Percentiles rank a stretch among this genome's conserved stretches.
These are phyloP conservation scores for Conomelus anceps DNA, from an alignment of 2,888 invertebrate species.

Conservation along the genomic window DNA sequence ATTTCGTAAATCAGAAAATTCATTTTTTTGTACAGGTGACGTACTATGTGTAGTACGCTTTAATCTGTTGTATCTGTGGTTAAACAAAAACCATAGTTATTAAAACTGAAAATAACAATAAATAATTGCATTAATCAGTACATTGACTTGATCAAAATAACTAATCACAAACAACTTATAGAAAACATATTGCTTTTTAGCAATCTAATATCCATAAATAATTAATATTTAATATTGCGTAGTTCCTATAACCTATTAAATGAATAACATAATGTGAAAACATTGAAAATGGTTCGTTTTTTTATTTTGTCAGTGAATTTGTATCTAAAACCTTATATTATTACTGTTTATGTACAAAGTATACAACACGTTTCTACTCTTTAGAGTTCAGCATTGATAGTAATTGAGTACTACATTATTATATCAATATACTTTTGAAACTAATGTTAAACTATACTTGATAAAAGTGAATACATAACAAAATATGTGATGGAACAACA, in stretches of 20 bases:
- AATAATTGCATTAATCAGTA: neutral
- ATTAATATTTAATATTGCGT: neutral
- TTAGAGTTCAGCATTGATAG: no score
- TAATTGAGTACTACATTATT: neutral
- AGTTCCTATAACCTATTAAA: neutral
- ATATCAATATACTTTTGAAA: neutral
- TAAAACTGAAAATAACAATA: neutral
- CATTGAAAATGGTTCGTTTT: neutral
- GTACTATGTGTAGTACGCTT: no score
- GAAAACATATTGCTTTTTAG: neutral
- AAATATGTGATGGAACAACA: neutral
- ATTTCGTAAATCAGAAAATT: no score
- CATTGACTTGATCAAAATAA: neutral
- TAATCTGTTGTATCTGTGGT: no score
- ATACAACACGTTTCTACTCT: no score
- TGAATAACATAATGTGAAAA: neutral
- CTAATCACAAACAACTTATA: neutral
- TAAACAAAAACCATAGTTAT: neutral
- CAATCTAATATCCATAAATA: neutral
- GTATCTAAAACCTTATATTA: neutral
- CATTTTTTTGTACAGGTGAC: no score
- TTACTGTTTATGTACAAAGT: neutral
- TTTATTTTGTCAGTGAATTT: neutral
- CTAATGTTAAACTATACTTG: neutral
- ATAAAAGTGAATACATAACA: neutral